These are phyloP conservation scores for Psylliodes chrysocephalus DNA, from an alignment of 2,888 invertebrate species.

Conservation along the genomic window DNA sequence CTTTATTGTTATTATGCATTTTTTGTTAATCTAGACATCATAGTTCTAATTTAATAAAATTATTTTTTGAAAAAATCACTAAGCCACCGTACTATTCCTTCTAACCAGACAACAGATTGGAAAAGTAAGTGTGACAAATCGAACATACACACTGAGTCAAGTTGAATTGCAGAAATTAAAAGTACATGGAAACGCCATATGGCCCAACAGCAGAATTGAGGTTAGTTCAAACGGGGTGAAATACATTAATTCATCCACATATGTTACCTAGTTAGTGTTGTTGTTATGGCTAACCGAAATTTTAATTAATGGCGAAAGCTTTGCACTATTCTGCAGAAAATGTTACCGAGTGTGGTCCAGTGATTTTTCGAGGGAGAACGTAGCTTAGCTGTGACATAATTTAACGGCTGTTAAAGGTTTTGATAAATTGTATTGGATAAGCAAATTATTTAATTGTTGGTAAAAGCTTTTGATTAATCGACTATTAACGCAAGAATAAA, in stretches of 20 bases:
- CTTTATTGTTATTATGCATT: no score
- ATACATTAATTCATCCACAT: conserved; percentile 43
- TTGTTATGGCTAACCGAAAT: conserved; percentile 28
- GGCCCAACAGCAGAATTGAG: conserved; percentile 53
- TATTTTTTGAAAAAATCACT: no score
- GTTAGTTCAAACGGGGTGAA: conserved; percentile 42
- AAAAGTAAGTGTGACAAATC: conserved; percentile 62
- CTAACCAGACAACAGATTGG: conserved; percentile 58
- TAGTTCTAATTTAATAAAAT: no score
- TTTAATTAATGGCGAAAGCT: conserved; percentile 29
- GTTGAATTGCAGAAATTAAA: conserved; percentile 58
- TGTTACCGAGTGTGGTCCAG: neutral
- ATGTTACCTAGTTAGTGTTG: conserved; percentile 41
- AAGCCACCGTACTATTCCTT: conserved; percentile 29
- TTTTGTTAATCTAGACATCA: no score
- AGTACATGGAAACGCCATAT: conserved; percentile 55
- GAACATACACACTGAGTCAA: conserved; percentile 55
- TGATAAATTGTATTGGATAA: no score
- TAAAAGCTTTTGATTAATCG: no score
- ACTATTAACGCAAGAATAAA: no score
- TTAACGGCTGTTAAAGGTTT: neutral
- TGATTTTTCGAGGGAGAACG: neutral
- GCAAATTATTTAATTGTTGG: no score
- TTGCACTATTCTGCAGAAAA: conserved; percentile 20
- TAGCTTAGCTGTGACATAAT: neutral